These are phyloP conservation scores for Rotaria socialis DNA, from an alignment of 2,888 invertebrate genomes.

Conservation along the genomic window DNA sequence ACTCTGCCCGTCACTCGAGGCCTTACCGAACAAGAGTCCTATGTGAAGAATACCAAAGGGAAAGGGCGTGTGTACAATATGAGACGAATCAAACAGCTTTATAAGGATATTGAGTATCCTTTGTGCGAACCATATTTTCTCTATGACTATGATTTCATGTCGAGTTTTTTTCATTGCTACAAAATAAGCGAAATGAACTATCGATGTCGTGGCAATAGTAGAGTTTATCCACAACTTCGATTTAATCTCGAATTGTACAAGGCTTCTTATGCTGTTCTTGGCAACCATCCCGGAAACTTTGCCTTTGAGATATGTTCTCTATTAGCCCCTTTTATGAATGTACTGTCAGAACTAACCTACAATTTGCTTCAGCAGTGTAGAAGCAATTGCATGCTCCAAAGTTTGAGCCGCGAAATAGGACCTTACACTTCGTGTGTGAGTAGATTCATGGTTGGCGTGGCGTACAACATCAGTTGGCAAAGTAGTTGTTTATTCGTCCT, in stretches of 20 bases:
- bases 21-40: too few species aligned
- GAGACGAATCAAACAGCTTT: too few species aligned
- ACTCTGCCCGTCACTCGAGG: too few species aligned
- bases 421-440: not conserved
- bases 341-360: not conserved
- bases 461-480: not conserved
- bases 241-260: not conserved
- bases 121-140: not conserved
- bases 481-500: not conserved
- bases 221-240: not conserved
- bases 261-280: not conserved
- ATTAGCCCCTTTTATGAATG: not conserved
- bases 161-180: not conserved
- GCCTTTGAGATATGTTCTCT: not conserved
- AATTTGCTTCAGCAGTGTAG: not conserved
- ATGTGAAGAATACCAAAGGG: too few species aligned
- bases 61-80: too few species aligned
- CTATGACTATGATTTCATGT: not conserved
- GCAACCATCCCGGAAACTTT: not conserved
- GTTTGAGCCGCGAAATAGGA: not conserved
- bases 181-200: not conserved
- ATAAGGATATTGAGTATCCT: too few species aligned
- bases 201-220: not conserved
- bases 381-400: not conserved
- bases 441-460: not conserved